Base-by-base conservation (phyloP, 2,113 vertebrate species). In the Corythoichthys intestinalis region DNA sequence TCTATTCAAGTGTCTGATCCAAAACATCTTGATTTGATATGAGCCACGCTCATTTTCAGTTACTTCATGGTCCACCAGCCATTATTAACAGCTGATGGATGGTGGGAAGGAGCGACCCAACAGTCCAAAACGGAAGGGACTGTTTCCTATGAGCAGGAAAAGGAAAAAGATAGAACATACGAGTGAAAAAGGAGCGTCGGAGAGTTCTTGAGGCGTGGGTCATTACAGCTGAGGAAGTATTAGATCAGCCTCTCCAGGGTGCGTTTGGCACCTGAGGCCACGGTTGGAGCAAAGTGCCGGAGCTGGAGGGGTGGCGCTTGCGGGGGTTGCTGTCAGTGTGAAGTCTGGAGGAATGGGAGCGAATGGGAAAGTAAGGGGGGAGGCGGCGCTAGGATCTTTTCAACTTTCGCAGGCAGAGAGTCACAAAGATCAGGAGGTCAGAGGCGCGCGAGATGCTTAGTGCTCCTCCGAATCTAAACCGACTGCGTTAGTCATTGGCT, bases 31-130 rank as follows among this genome's bases (percentile, higher is more conserved):
- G 8, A 53, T 44, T 67, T 71, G 72, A 72, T 57, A 37, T 56
- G 9, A 17, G 59, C 15, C 38, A 6, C 13, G 14, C 37, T 11
- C 62, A 72, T 74, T 79, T 76, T 61, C 72, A 71, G 65, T 61
- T 67, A 39, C 69, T 62, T 67, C 60, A 56, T 72, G 80, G 72
- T 80, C 80, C 71, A 46, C 46, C 15, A 67, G 82, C 80, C 86
- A 28, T 28, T 82, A 89, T 91, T 91, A 92, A 85, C 85, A 83
- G 83, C 85, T 91, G 89, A 91, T 90, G 82, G 86, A 91, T 91
- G 20, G 89, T 87, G 80, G 80, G 84, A 80, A 86, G 82, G 86
- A 86, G 85, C 87, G 88, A 85, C 86, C 88, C 80, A 75, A 62
- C 71, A 79, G 79, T 83, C 80, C 77, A 39, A 75, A 85, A 78